Percentiles rank a stretch among this genome's conserved stretches.
These are phyloP conservation scores for Orthonychiurus folsomi DNA, from an alignment of 2,888 invertebrate species.

Conservation along the genomic window DNA sequence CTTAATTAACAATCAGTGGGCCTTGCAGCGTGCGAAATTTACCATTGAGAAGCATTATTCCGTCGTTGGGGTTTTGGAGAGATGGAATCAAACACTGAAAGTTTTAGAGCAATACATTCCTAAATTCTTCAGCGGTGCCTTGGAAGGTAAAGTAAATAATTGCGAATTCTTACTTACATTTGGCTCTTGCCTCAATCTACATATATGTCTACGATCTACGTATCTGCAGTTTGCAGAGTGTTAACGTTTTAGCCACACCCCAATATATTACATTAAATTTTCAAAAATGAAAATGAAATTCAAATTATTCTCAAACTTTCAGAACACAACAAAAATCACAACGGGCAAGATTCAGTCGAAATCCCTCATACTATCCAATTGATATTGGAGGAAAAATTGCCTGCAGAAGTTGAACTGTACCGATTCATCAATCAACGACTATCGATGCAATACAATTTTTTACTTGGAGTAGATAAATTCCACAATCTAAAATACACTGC, in stretches of 20 bases:
- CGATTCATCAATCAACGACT: slow-evolving; percentile 30
- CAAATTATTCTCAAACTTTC: not conserved
- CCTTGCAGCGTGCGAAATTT: slow-evolving; percentile 70
- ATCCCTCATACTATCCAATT: slow-evolving; percentile 23
- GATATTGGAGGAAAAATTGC: slow-evolving; percentile 31
- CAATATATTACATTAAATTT: too few relatives aligned
- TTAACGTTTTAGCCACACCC: too few relatives aligned
- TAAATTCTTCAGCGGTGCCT: slow-evolving; percentile 69
- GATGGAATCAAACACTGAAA: slow-evolving; percentile 71
- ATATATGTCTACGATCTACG: too few relatives aligned
- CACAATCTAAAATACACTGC: too few relatives aligned
- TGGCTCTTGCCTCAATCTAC: slow-evolving; percentile 13
- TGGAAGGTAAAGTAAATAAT: too few relatives aligned
- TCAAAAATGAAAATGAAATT: too few relatives aligned
- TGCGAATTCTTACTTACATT: too few relatives aligned
- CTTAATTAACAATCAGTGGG: slow-evolving; percentile 74
- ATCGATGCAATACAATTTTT: slow-evolving; percentile 16
- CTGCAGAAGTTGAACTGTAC: slow-evolving; percentile 35
- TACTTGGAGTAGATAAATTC: too few relatives aligned
- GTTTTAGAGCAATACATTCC: slow-evolving; percentile 78
- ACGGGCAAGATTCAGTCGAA: not conserved
- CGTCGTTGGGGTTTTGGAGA: slow-evolving; percentile 79
- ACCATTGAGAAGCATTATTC: slow-evolving; percentile 80
- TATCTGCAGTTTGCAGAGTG: too few relatives aligned
- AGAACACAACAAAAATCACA: slow-evolving; percentile 1